Evolutionary conservation across 2,797 vertebrate genomes (phyloP), one percentile per base, ranked within the genome.

Genomic region (Aeoliscus strigatus): DNA sequence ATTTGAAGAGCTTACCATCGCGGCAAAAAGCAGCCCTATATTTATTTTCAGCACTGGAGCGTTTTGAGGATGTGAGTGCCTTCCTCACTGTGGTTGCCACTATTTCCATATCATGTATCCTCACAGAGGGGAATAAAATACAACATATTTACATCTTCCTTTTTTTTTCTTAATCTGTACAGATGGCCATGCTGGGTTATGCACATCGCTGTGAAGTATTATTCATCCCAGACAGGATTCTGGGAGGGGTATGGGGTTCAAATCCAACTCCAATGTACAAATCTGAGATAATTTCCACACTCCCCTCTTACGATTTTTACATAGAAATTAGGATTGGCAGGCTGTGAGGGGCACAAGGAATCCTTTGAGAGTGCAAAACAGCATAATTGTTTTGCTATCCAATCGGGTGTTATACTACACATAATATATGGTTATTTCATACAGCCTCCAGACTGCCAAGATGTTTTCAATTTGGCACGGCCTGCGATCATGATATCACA

Each of bases 381-480:
- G 74, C 60, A 77, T 89, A 89, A 88, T 89, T 88, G 86, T 89
- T 81, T 84, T 70, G 78, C 81, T 75, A 74, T 73, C 81, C 86
- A 84, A 83, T 82, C 77, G 74, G 82, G 81, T 87, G 87, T 88
- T 89, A 80, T 83, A 84, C 80, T 79, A 84, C 80, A 86, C 75
- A 83, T 89, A 89, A 89, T 88, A 83, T 89, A 89, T 87, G 82
- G 85, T 81, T 89, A 84, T 89, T 88, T 89, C 81, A 86, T 86
- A 83, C 85, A 83, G 87, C 87, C 86, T 85, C 77, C 85, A 89
- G 86, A 82, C 81, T 80, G 73, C 80, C 84, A 89, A 90, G 89
- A 90, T 90, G 89, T 89, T 90, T 90, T 89, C 87, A 90, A 90
- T 90, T 90, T 90, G 87, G 86, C 83, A 86, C 64, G 81, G 87